Conservation (phyloP, 2,888 invertebrate species). For the Petrolisthes manimaculis region DNA sequence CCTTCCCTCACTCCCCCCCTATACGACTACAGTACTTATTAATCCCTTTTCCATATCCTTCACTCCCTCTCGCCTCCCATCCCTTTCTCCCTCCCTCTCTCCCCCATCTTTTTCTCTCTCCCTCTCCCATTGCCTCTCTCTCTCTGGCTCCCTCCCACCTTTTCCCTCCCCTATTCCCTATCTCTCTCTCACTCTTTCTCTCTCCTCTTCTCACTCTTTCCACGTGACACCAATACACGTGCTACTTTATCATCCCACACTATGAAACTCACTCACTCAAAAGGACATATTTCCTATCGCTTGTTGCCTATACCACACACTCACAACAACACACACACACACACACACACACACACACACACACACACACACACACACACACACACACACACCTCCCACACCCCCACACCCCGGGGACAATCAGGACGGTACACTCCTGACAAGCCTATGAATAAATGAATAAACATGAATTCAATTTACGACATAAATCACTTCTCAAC, state of each 20-base stretch:
- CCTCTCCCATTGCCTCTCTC: background rate
- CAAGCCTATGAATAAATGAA: constrained; percentile 54
- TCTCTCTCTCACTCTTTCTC: background rate
- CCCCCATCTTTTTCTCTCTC: background rate
- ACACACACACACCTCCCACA: background rate
- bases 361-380: background rate
- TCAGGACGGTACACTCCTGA: constrained; percentile 43
- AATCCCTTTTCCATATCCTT: background rate
- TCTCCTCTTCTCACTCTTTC: background rate
- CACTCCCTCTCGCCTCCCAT: background rate
- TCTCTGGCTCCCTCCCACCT: background rate
- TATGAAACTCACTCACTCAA: too few species aligned
- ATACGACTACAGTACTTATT: background rate
- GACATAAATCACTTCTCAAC: constrained; percentile 51
- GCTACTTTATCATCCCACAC: too few species aligned
- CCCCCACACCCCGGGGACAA: constrained; percentile 17
- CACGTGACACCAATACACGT: too few species aligned
- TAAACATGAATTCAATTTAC: constrained; percentile 55
- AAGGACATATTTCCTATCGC: too few species aligned
- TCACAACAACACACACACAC: background rate
- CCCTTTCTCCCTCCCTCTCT: background rate
- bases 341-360: background rate
- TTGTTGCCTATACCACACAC: background rate
- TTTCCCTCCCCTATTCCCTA: constrained; percentile 3
- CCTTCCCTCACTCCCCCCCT: background rate